Conservation (phyloP, 2,888 invertebrate genomes). For the Bellardia pandia region DNA sequence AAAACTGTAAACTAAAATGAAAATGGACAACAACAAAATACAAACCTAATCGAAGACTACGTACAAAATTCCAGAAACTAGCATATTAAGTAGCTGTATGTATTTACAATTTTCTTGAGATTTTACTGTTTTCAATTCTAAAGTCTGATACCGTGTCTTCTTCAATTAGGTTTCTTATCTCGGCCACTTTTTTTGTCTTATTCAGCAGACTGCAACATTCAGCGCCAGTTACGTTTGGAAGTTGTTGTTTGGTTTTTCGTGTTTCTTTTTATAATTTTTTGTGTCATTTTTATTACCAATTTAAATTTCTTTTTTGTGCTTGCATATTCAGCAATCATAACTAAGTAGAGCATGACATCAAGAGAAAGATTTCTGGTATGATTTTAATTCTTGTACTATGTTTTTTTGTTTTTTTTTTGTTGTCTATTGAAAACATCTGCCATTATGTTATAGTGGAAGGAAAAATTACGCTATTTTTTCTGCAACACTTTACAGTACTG, state of each 20-base stretch:
- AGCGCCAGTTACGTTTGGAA: slow-evolving; percentile 17
- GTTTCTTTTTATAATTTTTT: background rate
- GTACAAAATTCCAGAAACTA: background rate
- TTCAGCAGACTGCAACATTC: background rate
- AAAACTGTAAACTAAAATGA: background rate
- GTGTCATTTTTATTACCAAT: slow-evolving; percentile 67
- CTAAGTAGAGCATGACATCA: slow-evolving; percentile 53
- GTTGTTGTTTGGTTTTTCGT: slow-evolving; percentile 41
- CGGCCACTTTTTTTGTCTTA: background rate
- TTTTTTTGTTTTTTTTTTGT: slow-evolving; percentile 14
- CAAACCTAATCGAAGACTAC: background rate
- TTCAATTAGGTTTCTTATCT: slow-evolving; percentile 40
- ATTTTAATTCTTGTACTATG: slow-evolving; percentile 38
- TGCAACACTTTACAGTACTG: background rate
- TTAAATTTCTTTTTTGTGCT: slow-evolving; percentile 53
- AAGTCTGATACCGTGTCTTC: slow-evolving; percentile 3
- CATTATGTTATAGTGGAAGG: background rate
- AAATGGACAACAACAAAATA: background rate
- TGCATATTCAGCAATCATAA: slow-evolving; percentile 66
- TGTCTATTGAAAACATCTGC: slow-evolving; percentile 17
- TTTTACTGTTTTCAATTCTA: background rate
- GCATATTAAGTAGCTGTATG: background rate
- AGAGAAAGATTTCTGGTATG: slow-evolving; percentile 26
- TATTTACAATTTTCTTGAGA: background rate
- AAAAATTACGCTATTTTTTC: background rate